A percentile compares a stretch with the other conserved stretches of the same genome.
Evolutionary conservation across 2,797 vertebrate species (phyloP).

Genomic region (Chelonia mydas): DNA sequence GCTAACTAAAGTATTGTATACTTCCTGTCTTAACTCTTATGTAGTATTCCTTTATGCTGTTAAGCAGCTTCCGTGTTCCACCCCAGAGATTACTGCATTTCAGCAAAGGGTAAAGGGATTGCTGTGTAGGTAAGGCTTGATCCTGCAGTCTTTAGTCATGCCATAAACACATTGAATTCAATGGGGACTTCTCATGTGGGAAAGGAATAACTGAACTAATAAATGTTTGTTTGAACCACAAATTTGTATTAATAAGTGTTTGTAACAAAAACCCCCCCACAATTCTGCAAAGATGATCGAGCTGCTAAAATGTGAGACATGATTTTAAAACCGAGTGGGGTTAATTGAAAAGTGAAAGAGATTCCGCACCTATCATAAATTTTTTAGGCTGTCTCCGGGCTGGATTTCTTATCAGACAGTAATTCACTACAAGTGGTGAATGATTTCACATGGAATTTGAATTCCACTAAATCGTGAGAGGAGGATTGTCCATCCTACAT

Average conservation of each 20-base stretch:
- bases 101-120: not conserved
- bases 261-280: not conserved
- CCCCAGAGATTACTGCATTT: not conserved
- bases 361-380: not conserved
- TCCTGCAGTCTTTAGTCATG: rapidly evolving
- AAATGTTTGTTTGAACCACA: not conserved
- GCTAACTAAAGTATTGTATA: not conserved
- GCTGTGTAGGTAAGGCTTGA: not conserved
- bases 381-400: not conserved
- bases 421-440: not conserved
- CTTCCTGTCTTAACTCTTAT: not conserved
- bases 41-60: not conserved
- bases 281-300: not conserved
- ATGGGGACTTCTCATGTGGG: not conserved
- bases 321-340: not conserved
- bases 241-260: not conserved
- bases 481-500: not conserved
- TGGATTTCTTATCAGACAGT: not conserved
- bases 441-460: not conserved
- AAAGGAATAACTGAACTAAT: slow-evolving; percentile 1
- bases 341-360: not conserved
- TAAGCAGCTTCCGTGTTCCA: not conserved
- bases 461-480: not conserved
- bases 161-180: not conserved
- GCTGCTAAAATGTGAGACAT: not conserved